phyloP scores from a whole-genome alignment of 2,113 vertebrate species.

The Pygoscelis adeliae region DNA sequence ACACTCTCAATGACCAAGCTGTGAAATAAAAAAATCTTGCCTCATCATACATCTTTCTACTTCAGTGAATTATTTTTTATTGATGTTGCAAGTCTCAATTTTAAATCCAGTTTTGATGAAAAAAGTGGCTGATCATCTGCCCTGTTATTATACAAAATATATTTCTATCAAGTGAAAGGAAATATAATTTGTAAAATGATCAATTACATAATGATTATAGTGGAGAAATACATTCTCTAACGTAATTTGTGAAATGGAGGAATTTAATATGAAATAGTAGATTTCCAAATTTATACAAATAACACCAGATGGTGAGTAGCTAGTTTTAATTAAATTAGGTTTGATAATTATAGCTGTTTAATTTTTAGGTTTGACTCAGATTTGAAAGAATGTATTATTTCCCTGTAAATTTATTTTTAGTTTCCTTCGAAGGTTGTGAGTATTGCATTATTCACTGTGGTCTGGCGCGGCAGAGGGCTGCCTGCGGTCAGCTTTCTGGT shows the following conservation, averaged over 20 bases:
- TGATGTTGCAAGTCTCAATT: constrained; percentile 9
- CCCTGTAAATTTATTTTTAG: constrained; percentile 67
- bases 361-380: constrained; percentile 80
- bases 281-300: constrained; percentile 78
- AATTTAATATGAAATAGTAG: constrained; percentile 74
- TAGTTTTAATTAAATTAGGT: constrained; percentile 81
- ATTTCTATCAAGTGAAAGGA: constrained; percentile 73
- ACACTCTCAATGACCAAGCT: background rate
- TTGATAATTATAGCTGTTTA: constrained; percentile 80
- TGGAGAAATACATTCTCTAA: constrained; percentile 54
- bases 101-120: constrained; percentile 41
- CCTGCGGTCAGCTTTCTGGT: background rate
- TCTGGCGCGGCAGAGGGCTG: background rate
- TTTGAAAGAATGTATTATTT: constrained; percentile 74
- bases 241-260: constrained; percentile 72
- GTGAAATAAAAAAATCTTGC: background rate
- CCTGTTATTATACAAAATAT: constrained; percentile 68
- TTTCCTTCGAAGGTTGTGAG: constrained; percentile 27
- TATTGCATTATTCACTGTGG: background rate
- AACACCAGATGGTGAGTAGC: constrained; percentile 78
- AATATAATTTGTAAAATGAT: constrained; percentile 72
- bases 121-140: constrained; percentile 67
- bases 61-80: constrained; percentile 17
- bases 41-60: background rate
- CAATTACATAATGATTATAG: constrained; percentile 72